Evolutionary conservation across 2,888 invertebrate genomes (phyloP).

Genomic region (Vesta saturnalis): DNA sequence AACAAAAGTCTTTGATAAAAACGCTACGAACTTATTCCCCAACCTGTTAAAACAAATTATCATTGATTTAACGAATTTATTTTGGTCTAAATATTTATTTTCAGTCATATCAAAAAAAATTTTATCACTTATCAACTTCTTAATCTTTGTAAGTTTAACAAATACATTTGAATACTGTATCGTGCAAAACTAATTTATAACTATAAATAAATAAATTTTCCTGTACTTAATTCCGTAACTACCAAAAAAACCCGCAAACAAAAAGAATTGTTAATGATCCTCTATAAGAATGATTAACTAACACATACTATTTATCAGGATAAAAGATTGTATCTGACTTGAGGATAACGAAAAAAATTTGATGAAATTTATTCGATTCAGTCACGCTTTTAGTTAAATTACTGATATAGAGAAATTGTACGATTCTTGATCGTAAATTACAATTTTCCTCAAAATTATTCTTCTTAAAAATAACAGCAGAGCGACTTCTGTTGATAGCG

Average conservation of each 20-base stretch:
- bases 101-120: too few relatives aligned
- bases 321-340: neutral
- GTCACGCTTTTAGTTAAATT: conserved; percentile 10
- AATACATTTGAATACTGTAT: too few relatives aligned
- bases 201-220: neutral
- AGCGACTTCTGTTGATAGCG: conserved; percentile 5
- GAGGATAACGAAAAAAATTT: neutral
- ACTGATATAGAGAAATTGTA: conserved; percentile 12
- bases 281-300: neutral
- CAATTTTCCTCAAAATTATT: neutral
- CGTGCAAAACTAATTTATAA: neutral
- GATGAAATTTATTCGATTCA: conserved; percentile 12
- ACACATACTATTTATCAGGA: too few relatives aligned
- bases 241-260: neutral
- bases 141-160: too few relatives aligned
- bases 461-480: neutral
- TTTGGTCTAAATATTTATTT: too few relatives aligned
- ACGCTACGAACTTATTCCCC: too few relatives aligned
- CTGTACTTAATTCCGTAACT: neutral
- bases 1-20: too few relatives aligned
- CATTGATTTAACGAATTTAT: too few relatives aligned
- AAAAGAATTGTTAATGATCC: neutral
- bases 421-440: conserved; percentile 13
- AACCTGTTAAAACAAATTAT: too few relatives aligned
- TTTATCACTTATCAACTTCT: too few relatives aligned